Evolutionary conservation across 2,888 invertebrate genomes (phyloP), one percentile per base, ranked within the genome.

Genomic region (Eupithecia subfuscata): DNA sequence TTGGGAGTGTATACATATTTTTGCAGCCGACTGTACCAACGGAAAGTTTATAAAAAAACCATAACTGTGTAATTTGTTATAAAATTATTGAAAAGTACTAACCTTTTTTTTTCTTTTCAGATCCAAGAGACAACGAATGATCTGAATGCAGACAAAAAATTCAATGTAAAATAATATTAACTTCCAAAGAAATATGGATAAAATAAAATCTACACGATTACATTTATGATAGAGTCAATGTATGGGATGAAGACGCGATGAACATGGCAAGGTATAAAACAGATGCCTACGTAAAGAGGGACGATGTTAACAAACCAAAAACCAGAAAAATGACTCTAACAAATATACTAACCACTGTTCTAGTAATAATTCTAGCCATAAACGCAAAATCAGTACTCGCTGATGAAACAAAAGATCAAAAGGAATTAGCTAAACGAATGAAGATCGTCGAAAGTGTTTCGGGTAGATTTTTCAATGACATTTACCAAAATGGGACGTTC

Each of bases 401-500:
- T 65, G 78, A 89, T 79, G 82, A 84, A 80, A 85, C 86, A 18
- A 84, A 87, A 79, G 86, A 86, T 40, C 80, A 87, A 80, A 85
- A 85, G 70, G 87, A 91, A 79, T 86, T 92, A 81, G 83, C 87
- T 7, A 90, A 88, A 81, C 87, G 88, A 81, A 84, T 94, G 81
- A 90, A 88, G 77, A 82, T 92, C 11, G 84, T 93, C 43, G 91
- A 92, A 81, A 88, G 87, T 76, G 84, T 93, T 30, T 87, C 93
- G 0, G 93, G 93, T 63, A 90, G 88, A 81, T 89, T 87, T 65
- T 93, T 92, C 65, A 89, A 89, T 86, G 90, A 93, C 77, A 85
- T 94, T 45, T 95, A 93, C 74, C 86, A 88, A 79, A 94, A 94
- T 82, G 95, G 94, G 48, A 94, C 94, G 0, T 95, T 94, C 82